Percentiles rank a stretch among this genome's conserved stretches.
phyloP scores from a whole-genome alignment of 2,797 vertebrate species.

The Myotis planiceps region DNA sequence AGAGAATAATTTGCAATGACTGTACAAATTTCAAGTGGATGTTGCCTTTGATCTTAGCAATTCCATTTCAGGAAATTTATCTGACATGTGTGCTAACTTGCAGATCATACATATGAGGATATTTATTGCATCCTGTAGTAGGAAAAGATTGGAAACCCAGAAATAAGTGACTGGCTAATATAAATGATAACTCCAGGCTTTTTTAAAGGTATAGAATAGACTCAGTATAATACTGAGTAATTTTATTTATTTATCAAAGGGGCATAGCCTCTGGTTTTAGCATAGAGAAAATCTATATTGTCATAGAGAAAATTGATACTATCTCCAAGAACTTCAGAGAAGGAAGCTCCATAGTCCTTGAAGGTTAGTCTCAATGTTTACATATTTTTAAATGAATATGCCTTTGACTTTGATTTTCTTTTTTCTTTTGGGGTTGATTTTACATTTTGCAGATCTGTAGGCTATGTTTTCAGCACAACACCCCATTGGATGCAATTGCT shows the following conservation, averaged over 20 bases:
- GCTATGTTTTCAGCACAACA: constrained; percentile 98
- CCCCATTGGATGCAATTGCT: constrained; percentile 97
- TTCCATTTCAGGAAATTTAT: constrained; percentile 26
- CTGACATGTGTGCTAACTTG: background rate
- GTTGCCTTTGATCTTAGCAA: background rate
- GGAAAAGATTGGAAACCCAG: background rate
- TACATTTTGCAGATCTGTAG: constrained; percentile 92
- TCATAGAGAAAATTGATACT: background rate
- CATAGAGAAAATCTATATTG: background rate
- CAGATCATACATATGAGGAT: background rate
- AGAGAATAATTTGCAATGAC: background rate
- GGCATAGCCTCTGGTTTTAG: background rate
- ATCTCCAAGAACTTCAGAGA: background rate
- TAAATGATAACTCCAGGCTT: background rate
- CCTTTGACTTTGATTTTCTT: background rate
- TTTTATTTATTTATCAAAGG: background rate
- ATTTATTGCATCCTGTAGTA: background rate
- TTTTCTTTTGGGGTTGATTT: background rate
- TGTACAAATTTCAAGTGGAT: background rate
- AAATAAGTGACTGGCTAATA: background rate
- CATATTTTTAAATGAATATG: background rate
- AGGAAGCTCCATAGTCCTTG: background rate
- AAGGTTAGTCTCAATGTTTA: background rate
- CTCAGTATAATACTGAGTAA: background rate
- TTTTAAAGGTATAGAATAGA: background rate